Evolutionary conservation across 1,140 invertebrate species (phyloP), one percentile per base, ranked within the genome.

Genomic region (Patella vulgata): DNA sequence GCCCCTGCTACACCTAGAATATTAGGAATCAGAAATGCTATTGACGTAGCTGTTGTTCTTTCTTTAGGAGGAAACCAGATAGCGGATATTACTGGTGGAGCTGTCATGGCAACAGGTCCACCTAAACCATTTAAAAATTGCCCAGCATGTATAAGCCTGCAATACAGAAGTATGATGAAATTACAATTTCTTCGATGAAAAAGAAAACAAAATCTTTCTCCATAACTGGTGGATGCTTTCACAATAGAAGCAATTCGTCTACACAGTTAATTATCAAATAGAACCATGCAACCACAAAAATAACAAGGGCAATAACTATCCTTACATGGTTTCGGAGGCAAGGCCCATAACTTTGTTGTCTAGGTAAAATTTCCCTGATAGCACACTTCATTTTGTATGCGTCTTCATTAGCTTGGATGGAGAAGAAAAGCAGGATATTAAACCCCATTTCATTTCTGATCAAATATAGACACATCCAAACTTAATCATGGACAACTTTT

Each of bases 41-140:
- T 55, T 23, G 71, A 66, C 2, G 75, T 77, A 23, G 81, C 77
- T 30, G 78, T 80, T 11, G 78, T 75, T 50, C 81, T 57, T 50
- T 82, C 69, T 36, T 72, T 33, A 0, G 72, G 60, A 6, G 82
- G 81, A 59, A 84, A 84, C 82, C 81, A 84, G 0, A 55, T 42
- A 19, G 74, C 54, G 1, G 82, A 83, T 0, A 84, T 19, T 1
- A 74, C 63, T 3, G 80, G 58, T 0, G 79, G 73, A 3, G 71
- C 73, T 21, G 70, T 66, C 60, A 79, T 68, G 8, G 75, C 63
- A 23, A 80, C 64, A 0, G 73, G 70, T 8, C 77, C 80, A 42
- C 71, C 73, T 28, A 79, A 44, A 17, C 81, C 82, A 54, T 79
- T 79, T 17, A 83, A 44, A 27, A 83, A 46, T n/a, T 72, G 67